Percentiles rank a stretch among this genome's conserved stretches.
phyloP scores from a whole-genome alignment of 1,140 invertebrate species.

The Zaprionus ornatus region DNA sequence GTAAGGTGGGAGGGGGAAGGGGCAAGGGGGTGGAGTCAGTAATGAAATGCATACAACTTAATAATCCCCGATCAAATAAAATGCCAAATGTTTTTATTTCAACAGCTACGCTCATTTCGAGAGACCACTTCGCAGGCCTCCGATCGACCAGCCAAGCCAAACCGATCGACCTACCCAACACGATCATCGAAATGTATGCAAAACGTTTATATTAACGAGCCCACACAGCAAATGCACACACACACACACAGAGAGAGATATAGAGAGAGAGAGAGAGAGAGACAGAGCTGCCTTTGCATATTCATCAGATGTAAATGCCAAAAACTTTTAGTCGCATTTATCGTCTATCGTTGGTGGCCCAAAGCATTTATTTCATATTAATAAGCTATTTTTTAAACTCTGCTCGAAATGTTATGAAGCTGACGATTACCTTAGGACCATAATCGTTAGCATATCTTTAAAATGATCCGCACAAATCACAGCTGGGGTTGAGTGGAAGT shows the following conservation, averaged over 20 bases:
- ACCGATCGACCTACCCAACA: not conserved
- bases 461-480: conserved; percentile 47
- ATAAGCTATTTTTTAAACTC: conserved; percentile 74
- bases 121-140: conserved; percentile 35
- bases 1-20: conserved; percentile 10
- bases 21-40: conserved; percentile 14
- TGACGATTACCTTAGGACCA: conserved; percentile 58
- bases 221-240: conserved; percentile 47
- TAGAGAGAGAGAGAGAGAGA: not conserved
- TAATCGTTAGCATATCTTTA: conserved; percentile 50
- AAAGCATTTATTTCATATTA: conserved; percentile 77
- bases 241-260: not conserved
- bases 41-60: conserved; percentile 80
- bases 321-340: conserved; percentile 74
- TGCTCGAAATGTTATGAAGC: conserved; percentile 69
- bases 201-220: conserved; percentile 66
- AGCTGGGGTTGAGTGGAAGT: conserved; percentile 7
- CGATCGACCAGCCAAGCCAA: not conserved
- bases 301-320: conserved; percentile 76
- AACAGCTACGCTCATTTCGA: conserved; percentile 76
- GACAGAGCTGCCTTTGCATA: conserved; percentile 51
- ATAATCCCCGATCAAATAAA: conserved; percentile 77
- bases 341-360: conserved; percentile 76
- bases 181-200: conserved; percentile 21
- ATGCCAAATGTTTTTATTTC: conserved; percentile 81